These are phyloP conservation scores for Melangyna quadrimaculata DNA, from an alignment of 2,888 invertebrate species.

Conservation along the genomic window DNA sequence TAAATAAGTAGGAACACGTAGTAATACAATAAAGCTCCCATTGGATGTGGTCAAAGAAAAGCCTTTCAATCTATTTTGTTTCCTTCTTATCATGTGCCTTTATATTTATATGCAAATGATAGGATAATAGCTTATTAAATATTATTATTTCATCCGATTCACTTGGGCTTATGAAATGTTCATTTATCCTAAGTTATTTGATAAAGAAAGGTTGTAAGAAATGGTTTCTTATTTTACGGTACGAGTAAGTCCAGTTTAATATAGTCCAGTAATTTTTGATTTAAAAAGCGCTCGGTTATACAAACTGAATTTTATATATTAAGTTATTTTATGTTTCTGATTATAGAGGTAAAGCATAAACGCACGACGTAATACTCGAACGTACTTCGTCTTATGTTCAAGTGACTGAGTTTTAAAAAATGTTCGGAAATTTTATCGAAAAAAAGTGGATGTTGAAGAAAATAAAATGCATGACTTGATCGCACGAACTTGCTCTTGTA, in stretches of 20 bases:
- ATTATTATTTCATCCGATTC: not conserved
- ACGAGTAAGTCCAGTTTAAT: not conserved
- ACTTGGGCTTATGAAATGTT: not conserved
- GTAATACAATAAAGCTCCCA: not conserved
- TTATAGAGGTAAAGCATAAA: too few relatives aligned
- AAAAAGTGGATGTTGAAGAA: too few relatives aligned
- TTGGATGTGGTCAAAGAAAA: not conserved
- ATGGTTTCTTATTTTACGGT: not conserved
- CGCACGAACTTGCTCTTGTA: too few relatives aligned
- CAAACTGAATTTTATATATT: too few relatives aligned
- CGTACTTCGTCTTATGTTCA: too few relatives aligned
- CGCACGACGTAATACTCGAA: too few relatives aligned
- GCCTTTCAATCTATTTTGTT: not conserved
- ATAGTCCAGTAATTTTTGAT: not conserved
- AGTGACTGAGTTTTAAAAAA: too few relatives aligned
- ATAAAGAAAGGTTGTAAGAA: not conserved
- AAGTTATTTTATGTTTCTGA: too few relatives aligned
- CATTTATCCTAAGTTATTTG: not conserved
- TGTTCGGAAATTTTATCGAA: too few relatives aligned
- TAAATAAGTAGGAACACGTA: not conserved
- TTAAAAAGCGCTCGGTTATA: too few relatives aligned
- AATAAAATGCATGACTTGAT: too few relatives aligned
- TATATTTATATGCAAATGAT: conserved; percentile 1
- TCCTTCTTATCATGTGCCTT: not conserved
- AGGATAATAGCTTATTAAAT: not conserved